Evolutionary conservation across 92 coral and sea anemone genomes (phyloP), one percentile per base, ranked within the genome.

Genomic region (Pocillopora meandrina): DNA sequence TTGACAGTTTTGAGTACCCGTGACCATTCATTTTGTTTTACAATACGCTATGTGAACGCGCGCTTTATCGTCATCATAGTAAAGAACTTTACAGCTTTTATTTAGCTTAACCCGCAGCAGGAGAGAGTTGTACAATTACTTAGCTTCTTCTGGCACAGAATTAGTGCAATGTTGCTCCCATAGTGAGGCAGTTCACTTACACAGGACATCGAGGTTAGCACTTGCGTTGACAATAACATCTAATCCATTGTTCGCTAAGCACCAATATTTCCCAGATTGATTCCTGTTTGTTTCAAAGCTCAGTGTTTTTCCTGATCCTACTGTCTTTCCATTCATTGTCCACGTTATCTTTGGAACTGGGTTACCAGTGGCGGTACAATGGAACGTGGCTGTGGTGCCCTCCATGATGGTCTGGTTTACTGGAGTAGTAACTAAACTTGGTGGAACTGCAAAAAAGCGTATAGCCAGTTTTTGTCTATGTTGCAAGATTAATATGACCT

Each of bases 201-300:
- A 62, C 19, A 61, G 81, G 15, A 77, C 81, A 19, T 62, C 56
- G 12, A 77, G 69, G 3, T 18, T 20, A 34, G 71, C 81, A 62
- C 81, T 77, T 4, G 81, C 18, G 36, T 61, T 77, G 16, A 10
- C 36, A 33, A 69, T 33, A 2, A 67, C 31, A 5, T 11, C 34
- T 1, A 77, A 19, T 18, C 81, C 81, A 62, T 77, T 77, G 10
- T 42, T 31, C 0, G 70, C 81, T 10, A 36, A 61, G n/a, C 81
- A 77, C 81, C 81, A 77, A 34, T 77, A 77, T 77, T 61, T 17
- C 34, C 81, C 81, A 34, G 69, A 26, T 1, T 61, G 18, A 61
- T 35, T 60, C 57, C 81, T 36, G 31, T 77, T n/a, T 5, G 58
- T 17, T 20, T 16, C 23, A 31, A 77, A 60, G 60, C 57, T 36